Base-by-base conservation (phyloP, 2,113 vertebrate genomes). In the Marmota flaviventris region DNA sequence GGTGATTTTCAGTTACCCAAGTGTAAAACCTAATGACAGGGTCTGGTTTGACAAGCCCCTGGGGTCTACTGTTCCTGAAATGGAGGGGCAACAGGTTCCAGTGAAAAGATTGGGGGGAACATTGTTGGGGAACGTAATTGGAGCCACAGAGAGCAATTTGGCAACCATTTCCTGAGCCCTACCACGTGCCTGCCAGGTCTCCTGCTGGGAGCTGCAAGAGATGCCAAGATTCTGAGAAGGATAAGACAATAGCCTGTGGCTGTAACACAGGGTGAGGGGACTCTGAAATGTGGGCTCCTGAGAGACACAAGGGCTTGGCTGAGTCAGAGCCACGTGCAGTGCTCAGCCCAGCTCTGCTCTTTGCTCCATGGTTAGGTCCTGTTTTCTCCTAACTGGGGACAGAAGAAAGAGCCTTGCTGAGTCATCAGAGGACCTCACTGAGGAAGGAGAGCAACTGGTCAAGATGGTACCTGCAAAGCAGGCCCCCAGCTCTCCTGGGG, bases 71-170 rank as follows among this genome's bases (percentile, higher is more conserved):
- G 61, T 58, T 70, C 53, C 70, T 56, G 32, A 51, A 58, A 10
- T 8, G 32, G 25, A 24, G 32, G 34, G 12, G 29, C 4, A 4
- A 13, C 18, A 10, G 73, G 34, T 58, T 65, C 45, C 8, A 11
- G 51, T 29, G 11, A 39, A 61, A 65, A 56, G 37, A n/a, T 4
- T 1, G 2, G 34, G 29, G 48, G 48, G 16, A 11, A 37, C 4
- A 3, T 8, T 0, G 2, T 1, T 4, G 3, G 53, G 70, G 3
- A 65, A 56, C 18, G 39, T n/a, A n/a, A 51, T 0, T 4, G 4
- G 48, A 96, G 51, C 63, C 65, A 9, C 25, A 61, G 5, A 18
- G 34, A 12, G 2, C 6, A 20, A 10, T 27, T n/a, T 18, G 22
- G 53, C 48, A 16, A 27, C 25, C 11, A 0, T 17, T n/a, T 42